Evolutionary conservation across 2,888 invertebrate genomes (phyloP), one percentile per base, ranked within the genome.

Genomic region (Hedya salicella): DNA sequence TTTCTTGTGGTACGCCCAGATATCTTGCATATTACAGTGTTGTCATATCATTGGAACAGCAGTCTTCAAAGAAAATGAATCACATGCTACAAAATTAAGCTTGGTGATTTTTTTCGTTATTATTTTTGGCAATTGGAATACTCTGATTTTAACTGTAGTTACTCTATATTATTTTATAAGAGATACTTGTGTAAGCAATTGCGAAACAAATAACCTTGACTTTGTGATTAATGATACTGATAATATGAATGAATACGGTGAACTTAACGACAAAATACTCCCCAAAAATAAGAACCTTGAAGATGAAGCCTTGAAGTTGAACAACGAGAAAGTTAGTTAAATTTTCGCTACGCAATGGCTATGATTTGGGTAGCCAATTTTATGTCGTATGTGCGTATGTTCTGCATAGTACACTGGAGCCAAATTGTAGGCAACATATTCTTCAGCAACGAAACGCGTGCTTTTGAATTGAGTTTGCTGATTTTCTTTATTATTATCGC

Each of bases 391-490:
- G 39, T 84, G 36, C 78, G 85, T 4, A 71, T 84, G 40, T 81
- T 78, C 16, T 75, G 81, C 6, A 69, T 87, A 46, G 84, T 81
- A 14, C 86, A 87, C 59, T 88, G 87, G 87, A 85, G 87, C 63
- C 85, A 84, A 54, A 69, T 85, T 3, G 60, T 88, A 40, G 86
- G 84, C 14, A 71, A 73, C n/a, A 69, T 77, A 3, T 11, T 85
- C 8, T 83, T 75, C 16, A 81, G 85, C 6, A 62, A 72, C 49
- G 74, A 81, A 48, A 5, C 66, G 0, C 70, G 72, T 36, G 71
- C 73, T 39, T 21, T 82, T 2, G 69, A 77, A 1, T 21, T 82
- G 8, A 79, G 78, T 57, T 69, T 71, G 9, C 67, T 74, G 3
- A 59, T 86, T 48, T 86, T 86, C 62, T 48, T 71, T 53, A 74